phyloP scores from a whole-genome alignment of 2,888 invertebrate genomes.

The Ophraella communa region DNA sequence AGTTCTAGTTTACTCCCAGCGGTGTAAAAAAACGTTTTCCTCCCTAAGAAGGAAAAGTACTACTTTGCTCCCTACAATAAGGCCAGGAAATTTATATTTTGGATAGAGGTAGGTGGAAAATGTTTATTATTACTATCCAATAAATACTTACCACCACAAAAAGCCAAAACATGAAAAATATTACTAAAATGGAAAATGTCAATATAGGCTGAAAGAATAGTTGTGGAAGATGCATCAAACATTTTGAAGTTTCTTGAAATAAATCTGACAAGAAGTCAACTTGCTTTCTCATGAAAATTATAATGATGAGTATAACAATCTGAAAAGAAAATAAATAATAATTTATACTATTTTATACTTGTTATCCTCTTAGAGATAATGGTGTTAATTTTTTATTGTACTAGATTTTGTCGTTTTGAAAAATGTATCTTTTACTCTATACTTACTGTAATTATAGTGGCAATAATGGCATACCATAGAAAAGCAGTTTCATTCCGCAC shows the following conservation, averaged over 20 bases:
- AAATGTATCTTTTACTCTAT: too few species aligned
- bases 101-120: too few species aligned
- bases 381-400: background rate
- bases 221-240: conserved; percentile 82
- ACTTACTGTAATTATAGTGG: conserved; percentile 86
- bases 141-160: conserved; percentile 73
- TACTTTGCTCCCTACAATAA: too few species aligned
- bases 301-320: conserved; percentile 75
- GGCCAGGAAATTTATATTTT: too few species aligned
- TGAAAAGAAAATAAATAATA: conserved; percentile 53
- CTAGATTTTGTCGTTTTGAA: background rate
- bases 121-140: too few species aligned
- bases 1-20: too few species aligned
- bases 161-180: conserved; percentile 88
- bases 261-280: conserved; percentile 82
- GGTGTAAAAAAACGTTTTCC: too few species aligned
- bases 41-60: too few species aligned
- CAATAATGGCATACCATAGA: conserved; percentile 82
- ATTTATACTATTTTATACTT: background rate
- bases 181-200: conserved; percentile 78
- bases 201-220: conserved; percentile 84
- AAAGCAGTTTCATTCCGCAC: conserved; percentile 87
- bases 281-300: conserved; percentile 79
- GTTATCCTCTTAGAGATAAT: too few species aligned
- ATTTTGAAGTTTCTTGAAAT: conserved; percentile 89